phyloP scores from a whole-genome alignment of 2,888 invertebrate genomes.

The Cerceris rybyensis region DNA sequence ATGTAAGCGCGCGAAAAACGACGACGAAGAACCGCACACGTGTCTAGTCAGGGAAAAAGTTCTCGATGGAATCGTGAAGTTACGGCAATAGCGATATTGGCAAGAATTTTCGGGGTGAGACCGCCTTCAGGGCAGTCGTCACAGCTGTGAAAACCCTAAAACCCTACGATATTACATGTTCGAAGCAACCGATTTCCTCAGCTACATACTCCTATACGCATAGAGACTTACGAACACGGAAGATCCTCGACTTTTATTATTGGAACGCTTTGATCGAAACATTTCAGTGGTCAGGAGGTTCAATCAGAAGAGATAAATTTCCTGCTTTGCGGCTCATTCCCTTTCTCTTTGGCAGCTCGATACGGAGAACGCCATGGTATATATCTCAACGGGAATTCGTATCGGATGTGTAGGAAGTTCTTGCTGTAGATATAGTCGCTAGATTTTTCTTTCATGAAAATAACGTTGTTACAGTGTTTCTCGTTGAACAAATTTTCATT shows the following conservation, averaged over 20 bases:
- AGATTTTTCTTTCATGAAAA: too few species aligned
- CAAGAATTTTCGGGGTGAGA: slow-evolving; percentile 37
- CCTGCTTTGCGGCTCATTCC: background rate
- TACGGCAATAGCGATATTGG: slow-evolving; percentile 54
- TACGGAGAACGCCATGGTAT: background rate
- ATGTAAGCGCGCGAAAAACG: slow-evolving; percentile 18
- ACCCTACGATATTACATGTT: slow-evolving; percentile 44
- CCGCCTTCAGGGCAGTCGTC: slow-evolving; percentile 35
- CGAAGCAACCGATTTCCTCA: slow-evolving; percentile 32
- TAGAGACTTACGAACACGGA: background rate
- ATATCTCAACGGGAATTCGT: background rate
- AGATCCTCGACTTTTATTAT: slow-evolving; percentile 35
- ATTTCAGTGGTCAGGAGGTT: background rate
- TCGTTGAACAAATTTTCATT: too few species aligned
- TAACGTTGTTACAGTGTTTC: too few species aligned
- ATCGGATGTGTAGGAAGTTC: too few species aligned
- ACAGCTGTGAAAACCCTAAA: slow-evolving; percentile 58
- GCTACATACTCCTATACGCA: background rate
- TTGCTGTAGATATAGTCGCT: too few species aligned
- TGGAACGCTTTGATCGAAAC: slow-evolving; percentile 4
- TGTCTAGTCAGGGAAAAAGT: slow-evolving; percentile 34
- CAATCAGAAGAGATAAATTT: slow-evolving; percentile 11
- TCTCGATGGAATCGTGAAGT: slow-evolving; percentile 41
- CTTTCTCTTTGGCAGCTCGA: background rate
- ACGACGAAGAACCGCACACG: background rate